Evolutionary conservation across 92 coral and sea anemone species (phyloP).

Genomic region (Plumapathes pennacea): DNA sequence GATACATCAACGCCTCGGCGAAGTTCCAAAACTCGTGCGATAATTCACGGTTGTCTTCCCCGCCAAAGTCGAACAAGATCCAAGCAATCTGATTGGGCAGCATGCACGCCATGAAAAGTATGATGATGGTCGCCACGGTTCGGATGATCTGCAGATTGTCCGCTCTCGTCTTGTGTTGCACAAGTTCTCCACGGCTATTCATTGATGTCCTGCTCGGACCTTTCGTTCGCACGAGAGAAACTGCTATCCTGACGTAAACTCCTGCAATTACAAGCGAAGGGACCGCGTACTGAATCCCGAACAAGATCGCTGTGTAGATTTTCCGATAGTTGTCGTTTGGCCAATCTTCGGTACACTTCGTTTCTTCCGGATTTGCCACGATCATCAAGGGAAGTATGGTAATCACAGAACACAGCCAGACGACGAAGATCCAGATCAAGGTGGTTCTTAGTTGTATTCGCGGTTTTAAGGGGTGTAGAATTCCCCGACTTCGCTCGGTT

Average conservation of each 20-base stretch:
- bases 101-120: conserved; percentile 79
- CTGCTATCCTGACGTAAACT: conserved; percentile 70
- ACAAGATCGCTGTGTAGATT: conserved; percentile 70
- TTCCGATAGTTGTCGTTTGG: conserved; percentile 44
- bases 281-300: conserved; percentile 79
- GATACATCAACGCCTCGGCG: conserved; percentile 74
- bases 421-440: conserved; percentile 24
- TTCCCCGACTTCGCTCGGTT: conserved; percentile 73
- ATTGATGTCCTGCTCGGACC: conserved; percentile 63
- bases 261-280: conserved; percentile 66
- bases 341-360: conserved; percentile 72
- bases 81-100: conserved; percentile 91
- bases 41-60: conserved; percentile 58
- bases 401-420: conserved; percentile 54
- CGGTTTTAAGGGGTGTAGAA: conserved; percentile 64
- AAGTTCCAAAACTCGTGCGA: conserved; percentile 70
- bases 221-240: conserved; percentile 43
- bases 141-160: conserved; percentile 83
- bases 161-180: conserved; percentile 43
- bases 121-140: conserved; percentile 73
- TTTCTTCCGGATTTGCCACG: conserved; percentile 39
- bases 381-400: conserved; percentile 66
- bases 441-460: conserved; percentile 54
- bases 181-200: conserved; percentile 60
- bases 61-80: conserved; percentile 86